Percentiles rank a stretch among this genome's conserved stretches.
Conservation (phyloP, 2,888 invertebrate genomes). For the Polyommatus iphigenia region DNA sequence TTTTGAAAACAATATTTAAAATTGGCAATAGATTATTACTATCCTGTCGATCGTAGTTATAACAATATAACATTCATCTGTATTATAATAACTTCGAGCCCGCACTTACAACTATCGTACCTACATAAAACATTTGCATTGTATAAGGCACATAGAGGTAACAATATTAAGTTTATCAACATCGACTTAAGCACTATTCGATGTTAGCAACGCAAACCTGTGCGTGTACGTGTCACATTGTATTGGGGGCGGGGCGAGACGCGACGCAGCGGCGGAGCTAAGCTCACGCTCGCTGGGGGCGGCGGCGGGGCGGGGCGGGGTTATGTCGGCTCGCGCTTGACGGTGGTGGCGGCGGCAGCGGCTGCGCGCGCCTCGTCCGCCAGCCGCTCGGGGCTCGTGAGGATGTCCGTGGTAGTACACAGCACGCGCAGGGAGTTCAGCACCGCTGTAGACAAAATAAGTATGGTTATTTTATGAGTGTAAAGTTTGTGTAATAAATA, state of each 20-base stretch:
- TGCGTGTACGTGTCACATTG: background rate
- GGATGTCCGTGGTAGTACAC: slow-evolving; percentile 95
- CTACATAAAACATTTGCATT: slow-evolving; percentile 1
- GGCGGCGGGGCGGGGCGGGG: slow-evolving; percentile 30
- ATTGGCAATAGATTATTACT: background rate
- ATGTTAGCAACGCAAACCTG: background rate
- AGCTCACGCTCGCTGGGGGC: background rate
- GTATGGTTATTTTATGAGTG: background rate
- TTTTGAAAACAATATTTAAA: background rate
- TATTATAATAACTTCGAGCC: background rate
- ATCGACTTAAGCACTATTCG: background rate
- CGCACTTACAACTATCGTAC: background rate
- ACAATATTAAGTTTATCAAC: background rate
- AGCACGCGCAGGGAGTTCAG: slow-evolving; percentile 93
- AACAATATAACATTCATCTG: background rate
- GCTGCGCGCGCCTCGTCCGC: slow-evolving; percentile 94
- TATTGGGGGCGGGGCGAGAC: background rate
- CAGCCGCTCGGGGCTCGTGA: slow-evolving; percentile 92
- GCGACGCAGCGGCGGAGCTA: background rate
- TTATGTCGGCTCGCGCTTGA: slow-evolving; percentile 71
- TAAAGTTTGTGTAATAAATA: too few relatives aligned
- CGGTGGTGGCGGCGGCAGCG: slow-evolving; percentile 71
- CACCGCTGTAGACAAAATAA: slow-evolving; percentile 84
- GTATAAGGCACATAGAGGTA: slow-evolving; percentile 12
- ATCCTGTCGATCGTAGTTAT: background rate